Base-by-base conservation (phyloP, 2,888 invertebrate genomes). In the Drosophila peninsularis region DNA sequence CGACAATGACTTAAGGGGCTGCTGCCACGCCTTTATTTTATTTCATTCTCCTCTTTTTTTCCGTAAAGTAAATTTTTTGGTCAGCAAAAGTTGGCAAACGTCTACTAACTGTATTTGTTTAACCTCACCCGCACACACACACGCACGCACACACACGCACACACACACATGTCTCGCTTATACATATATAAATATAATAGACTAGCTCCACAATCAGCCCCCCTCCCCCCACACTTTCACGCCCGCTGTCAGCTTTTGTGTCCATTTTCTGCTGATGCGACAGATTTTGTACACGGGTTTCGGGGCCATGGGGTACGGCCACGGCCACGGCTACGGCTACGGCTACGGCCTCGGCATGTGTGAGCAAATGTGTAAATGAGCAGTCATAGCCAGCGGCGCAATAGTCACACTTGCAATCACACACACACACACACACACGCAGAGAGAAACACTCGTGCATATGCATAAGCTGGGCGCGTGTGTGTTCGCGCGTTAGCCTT, bases 351-450 rank as follows among this genome's bases (percentile, higher is more conserved):
- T 49, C 24, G 80, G 69, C 68, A 73, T 79, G 80, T 71, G 50
- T 30, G 42, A 21, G 84, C 62, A 72, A 71, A 75, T 83, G 84
- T 88, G 88, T 84, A 89, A 84, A 84, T 85, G 89, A 88, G 89
- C 85, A 89, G 88, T 85, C 77, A 79, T 80, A 74, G 88, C 85
- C 72, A 67, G 69, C 78, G 85, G 85, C 86, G 54, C 71, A 82
- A 78, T 85, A 80, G 80, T 87, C 88, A 85, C 85, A 84, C 80
- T 74, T 79, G 71, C 63, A 64, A 11, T 27, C 44, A 49, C 13
- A 47, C 42, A 61, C 19, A 6, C 42, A 34, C n/a, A 24, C 39
- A 24, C 27, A 9, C 41, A 30, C 39, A 30, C 27, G 21, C 58
- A 57, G 39, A 30, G 24, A 30, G 37, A 19, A 58, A 58, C 50